phyloP scores from a whole-genome alignment of 1,140 invertebrate genomes.

The Tetranychus urticae region DNA sequence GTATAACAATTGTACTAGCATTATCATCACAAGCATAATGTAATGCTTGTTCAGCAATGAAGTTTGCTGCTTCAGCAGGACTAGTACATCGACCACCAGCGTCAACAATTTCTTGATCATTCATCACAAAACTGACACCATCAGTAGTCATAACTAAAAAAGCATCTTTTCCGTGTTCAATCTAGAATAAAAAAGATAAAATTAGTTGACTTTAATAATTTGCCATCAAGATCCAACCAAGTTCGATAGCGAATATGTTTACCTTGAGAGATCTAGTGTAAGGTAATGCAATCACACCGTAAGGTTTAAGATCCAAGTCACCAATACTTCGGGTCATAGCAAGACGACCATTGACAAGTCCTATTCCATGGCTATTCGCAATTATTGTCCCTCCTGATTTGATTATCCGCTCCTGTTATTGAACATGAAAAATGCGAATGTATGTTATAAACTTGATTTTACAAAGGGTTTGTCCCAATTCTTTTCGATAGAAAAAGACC shows the following conservation, averaged over 20 bases:
- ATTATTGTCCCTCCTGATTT: conserved; percentile 20
- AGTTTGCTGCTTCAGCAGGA: conserved; percentile 25
- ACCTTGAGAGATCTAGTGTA: conserved; percentile 23
- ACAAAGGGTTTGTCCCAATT: too few species aligned
- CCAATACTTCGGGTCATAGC: conserved; percentile 33
- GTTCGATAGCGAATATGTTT: not conserved
- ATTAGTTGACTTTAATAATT: not conserved
- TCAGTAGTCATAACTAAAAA: conserved; percentile 30
- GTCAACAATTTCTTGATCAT: conserved; percentile 28
- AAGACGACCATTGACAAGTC: conserved; percentile 25
- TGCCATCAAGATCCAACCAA: not conserved
- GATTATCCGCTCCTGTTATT: conserved; percentile 16
- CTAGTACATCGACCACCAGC: conserved; percentile 22
- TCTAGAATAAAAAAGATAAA: conserved; percentile 17
- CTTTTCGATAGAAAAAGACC: too few species aligned
- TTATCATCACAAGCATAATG: conserved; percentile 32
- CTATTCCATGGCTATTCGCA: conserved; percentile 22
- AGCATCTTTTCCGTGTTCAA: conserved; percentile 29
- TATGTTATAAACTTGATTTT: too few species aligned
- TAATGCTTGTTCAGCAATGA: conserved; percentile 27
- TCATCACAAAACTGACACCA: conserved; percentile 28
- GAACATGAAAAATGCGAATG: not conserved
- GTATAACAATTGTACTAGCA: conserved; percentile 26
- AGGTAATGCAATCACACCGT: conserved; percentile 28
- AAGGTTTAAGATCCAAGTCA: conserved; percentile 29